These are phyloP conservation scores for Equus quagga DNA, from an alignment of 2,113 vertebrate genomes.

Conservation along the genomic window DNA sequence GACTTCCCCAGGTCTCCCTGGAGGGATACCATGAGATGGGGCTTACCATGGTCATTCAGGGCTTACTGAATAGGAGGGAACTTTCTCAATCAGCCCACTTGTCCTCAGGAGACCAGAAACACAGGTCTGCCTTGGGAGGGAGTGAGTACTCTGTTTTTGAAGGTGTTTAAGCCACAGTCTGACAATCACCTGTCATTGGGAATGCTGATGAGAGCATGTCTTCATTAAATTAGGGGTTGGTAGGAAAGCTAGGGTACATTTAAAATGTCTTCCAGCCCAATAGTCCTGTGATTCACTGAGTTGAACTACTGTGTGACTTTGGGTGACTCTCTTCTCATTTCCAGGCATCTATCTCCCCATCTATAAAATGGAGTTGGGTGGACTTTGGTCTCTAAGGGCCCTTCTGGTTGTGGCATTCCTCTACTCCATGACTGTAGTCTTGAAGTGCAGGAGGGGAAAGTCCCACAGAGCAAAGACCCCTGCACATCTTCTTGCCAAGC, in stretches of 20 bases:
- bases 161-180: background rate
- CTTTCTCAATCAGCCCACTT: conserved; percentile 16
- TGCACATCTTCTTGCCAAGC: background rate
- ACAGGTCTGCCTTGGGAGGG: background rate
- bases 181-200: background rate
- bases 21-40: background rate
- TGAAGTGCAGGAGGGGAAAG: background rate
- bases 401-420: background rate
- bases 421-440: background rate
- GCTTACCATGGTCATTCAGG: background rate
- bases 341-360: background rate
- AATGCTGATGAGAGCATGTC: conserved; percentile 23
- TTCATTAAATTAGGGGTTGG: background rate
- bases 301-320: conserved; percentile 19
- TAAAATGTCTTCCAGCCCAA: background rate
- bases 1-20: background rate
- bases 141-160: background rate
- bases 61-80: background rate
- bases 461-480: background rate
- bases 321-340: background rate
- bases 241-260: background rate
- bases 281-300: background rate
- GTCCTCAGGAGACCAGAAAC: conserved; percentile 6
- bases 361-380: background rate
- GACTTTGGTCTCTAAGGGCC: background rate